Conservation (phyloP, 53 echinoderm and acorn worm genomes). For the Mesocentrotus franciscanus region DNA sequence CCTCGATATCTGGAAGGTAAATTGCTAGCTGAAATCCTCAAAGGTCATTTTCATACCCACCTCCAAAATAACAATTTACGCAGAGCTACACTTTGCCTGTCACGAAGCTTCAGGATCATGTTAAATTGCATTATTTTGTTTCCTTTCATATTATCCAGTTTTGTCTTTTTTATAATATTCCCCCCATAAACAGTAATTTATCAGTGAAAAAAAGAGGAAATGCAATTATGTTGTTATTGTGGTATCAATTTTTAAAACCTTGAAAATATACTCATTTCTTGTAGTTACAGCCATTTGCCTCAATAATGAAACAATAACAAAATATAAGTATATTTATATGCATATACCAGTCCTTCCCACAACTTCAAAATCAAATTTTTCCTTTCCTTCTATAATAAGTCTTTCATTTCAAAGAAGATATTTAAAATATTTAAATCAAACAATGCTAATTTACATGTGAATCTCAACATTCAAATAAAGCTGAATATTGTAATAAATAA, state of each 20-base stretch:
- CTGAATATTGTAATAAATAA: too few species aligned
- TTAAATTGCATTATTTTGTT: neutral
- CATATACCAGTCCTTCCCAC: too few species aligned
- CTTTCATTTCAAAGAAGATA: too few species aligned
- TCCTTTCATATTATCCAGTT: neutral
- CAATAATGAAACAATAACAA: too few species aligned
- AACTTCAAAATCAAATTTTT: too few species aligned
- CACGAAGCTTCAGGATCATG: neutral
- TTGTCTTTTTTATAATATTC: neutral
- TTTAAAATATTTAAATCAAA: too few species aligned
- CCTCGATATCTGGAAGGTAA: neutral
- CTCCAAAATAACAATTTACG: constrained; percentile 3
- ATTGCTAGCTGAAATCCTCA: neutral
- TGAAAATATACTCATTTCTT: neutral
- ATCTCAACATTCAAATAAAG: too few species aligned
- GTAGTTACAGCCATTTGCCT: too few species aligned
- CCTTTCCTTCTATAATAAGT: too few species aligned
- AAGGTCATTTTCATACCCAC: constrained; percentile 1
- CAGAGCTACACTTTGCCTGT: neutral
- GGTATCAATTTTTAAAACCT: neutral
- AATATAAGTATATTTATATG: too few species aligned
- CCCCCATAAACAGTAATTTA: neutral
- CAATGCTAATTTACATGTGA: too few species aligned
- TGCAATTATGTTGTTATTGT: neutral
- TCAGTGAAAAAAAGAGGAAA: neutral